phyloP scores from a whole-genome alignment of 2,113 vertebrate genomes.

The Myotis brandtii region DNA sequence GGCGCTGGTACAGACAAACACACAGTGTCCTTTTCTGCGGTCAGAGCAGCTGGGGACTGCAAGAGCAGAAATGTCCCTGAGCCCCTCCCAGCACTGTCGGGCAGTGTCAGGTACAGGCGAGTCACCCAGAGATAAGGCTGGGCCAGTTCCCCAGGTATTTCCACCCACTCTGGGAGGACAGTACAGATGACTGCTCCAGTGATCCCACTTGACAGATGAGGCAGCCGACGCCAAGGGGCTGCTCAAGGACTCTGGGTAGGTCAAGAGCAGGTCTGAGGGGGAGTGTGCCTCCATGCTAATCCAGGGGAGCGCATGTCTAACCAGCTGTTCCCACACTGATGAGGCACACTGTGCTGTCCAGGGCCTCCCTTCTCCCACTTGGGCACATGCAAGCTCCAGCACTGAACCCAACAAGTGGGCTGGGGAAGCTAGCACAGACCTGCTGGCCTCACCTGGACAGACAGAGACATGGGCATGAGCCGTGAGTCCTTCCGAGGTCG shows the following conservation, averaged over 20 bases:
- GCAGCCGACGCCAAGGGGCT: background rate
- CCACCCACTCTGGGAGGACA: background rate
- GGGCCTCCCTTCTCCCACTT: background rate
- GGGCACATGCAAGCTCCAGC: background rate
- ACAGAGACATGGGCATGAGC: conserved; percentile 88
- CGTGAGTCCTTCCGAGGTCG: conserved; percentile 95
- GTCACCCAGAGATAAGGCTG: background rate
- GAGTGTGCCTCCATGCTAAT: background rate
- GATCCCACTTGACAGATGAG: background rate
- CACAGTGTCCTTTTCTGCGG: conserved; percentile 90
- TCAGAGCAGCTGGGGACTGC: conserved; percentile 88
- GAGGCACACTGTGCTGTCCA: background rate
- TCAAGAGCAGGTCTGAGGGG: background rate
- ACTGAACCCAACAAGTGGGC: background rate
- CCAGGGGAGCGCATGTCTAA: too few relatives aligned
- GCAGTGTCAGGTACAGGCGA: background rate
- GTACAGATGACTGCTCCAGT: background rate
- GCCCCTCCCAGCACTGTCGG: background rate
- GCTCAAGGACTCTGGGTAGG: background rate
- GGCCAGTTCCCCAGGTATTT: background rate
- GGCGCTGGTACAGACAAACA: conserved; percentile 87
- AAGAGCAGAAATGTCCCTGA: conserved; percentile 66
- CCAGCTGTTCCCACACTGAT: background rate
- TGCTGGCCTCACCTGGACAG: conserved; percentile 89
- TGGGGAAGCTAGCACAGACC: background rate